Evolutionary conservation across 2,888 invertebrate genomes (phyloP).

Genomic region (Onthophagus sagittarius): DNA sequence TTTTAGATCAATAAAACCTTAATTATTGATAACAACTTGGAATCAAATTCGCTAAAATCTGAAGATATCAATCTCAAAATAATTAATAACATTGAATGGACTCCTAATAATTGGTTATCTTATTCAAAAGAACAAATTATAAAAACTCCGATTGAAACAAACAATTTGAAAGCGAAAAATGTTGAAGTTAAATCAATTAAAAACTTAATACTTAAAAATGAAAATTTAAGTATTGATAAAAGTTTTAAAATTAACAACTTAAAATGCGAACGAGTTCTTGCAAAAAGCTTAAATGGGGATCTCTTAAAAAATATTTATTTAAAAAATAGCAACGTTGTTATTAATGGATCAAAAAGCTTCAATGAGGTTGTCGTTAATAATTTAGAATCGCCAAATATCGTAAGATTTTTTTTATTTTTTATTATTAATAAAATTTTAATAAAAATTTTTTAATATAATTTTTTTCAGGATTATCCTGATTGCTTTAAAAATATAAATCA

Average conservation of each 20-base stretch:
- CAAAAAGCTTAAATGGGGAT: constrained; percentile 35
- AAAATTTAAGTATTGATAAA: constrained; percentile 29
- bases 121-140: constrained; percentile 35
- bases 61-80: constrained; percentile 30
- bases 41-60: constrained; percentile 28
- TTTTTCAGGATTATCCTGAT: background rate
- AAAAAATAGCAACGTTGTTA: constrained; percentile 28
- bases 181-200: constrained; percentile 24
- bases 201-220: constrained; percentile 32
- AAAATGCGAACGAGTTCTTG: constrained; percentile 29
- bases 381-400: constrained; percentile 18
- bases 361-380: constrained; percentile 15
- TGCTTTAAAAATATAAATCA: background rate
- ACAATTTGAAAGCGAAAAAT: constrained; percentile 30
- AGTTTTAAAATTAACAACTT: constrained; percentile 30
- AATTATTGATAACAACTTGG: constrained; percentile 29
- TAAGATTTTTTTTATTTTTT: background rate
- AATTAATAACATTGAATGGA: constrained; percentile 36
- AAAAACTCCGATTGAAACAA: constrained; percentile 29
- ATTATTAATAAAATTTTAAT: background rate
- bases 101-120: constrained; percentile 37
- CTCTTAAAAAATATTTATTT: constrained; percentile 35
- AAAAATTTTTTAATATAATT: background rate
- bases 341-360: constrained; percentile 38
- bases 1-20: constrained; percentile 31